Percentiles rank a stretch among this genome's conserved stretches.
phyloP scores from a whole-genome alignment of 1,140 invertebrate species.

The Mamestra configurata region DNA sequence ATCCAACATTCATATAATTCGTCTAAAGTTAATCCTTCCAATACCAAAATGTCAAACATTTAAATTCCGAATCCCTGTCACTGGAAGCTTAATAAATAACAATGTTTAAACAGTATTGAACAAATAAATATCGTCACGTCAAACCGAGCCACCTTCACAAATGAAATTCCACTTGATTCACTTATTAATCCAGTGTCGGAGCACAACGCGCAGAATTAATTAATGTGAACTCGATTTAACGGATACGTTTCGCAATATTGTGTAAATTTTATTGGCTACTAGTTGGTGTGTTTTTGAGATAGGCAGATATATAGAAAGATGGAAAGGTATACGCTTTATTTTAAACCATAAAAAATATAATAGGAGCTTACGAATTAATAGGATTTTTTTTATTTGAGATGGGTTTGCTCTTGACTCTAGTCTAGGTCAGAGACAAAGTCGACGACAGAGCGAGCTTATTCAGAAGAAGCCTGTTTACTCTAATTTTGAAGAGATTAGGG shows the following conservation, averaged over 20 bases:
- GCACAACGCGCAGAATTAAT: constrained; percentile 47
- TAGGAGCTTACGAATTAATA: too few species aligned
- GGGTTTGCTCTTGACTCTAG: too few species aligned
- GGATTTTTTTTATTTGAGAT: too few species aligned
- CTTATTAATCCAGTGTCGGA: constrained; percentile 33
- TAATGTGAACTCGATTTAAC: constrained; percentile 49
- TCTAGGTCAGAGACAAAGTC: too few species aligned
- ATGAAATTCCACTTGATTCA: constrained; percentile 39
- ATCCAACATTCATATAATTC: too few species aligned
- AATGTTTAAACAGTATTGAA: constrained; percentile 44
- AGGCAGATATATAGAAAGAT: too few species aligned
- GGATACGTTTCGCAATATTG: constrained; percentile 7
- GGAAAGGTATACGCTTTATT: too few species aligned
- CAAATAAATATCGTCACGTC: constrained; percentile 40
- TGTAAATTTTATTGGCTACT: not conserved
- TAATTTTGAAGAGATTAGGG: too few species aligned
- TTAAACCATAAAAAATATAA: too few species aligned
- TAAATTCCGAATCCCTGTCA: constrained; percentile 10
- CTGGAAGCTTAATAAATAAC: constrained; percentile 11
- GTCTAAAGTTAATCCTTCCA: not conserved
- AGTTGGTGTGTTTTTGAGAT: not conserved
- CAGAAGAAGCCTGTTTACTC: too few species aligned
- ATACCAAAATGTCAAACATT: not conserved
- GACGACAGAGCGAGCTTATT: too few species aligned
- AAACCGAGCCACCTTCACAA: constrained; percentile 10